A percentile compares a stretch with the other conserved stretches of the same genome.
phyloP scores from a whole-genome alignment of 2,888 invertebrate species.

The Oscheius onirici region DNA sequence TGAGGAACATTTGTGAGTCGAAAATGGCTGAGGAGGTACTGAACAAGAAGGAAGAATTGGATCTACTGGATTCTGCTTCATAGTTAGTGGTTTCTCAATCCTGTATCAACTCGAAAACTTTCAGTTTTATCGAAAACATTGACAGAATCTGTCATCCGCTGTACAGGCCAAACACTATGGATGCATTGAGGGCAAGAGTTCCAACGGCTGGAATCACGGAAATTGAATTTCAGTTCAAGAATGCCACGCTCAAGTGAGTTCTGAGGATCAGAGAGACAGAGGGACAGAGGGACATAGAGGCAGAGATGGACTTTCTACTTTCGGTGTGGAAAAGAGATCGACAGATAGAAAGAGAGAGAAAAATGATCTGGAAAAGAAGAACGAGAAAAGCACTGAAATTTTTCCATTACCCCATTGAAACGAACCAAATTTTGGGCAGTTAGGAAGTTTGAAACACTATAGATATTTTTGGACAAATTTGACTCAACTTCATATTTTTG shows the following conservation, averaged over 20 bases:
- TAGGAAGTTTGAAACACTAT: no score
- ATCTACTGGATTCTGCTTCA: constrained; percentile 98
- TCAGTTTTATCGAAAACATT: constrained; percentile 97
- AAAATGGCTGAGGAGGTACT: constrained; percentile 96
- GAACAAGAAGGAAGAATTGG: constrained; percentile 96
- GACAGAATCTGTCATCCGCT: constrained; percentile 92
- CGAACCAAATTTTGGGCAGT: no score
- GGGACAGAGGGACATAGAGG: no score
- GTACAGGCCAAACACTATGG: constrained; percentile 98
- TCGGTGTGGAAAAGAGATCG: no score
- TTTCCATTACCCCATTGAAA: no score
- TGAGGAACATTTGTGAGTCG: constrained; percentile 83
- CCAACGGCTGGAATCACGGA: constrained; percentile 99
- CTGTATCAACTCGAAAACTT: constrained; percentile 71
- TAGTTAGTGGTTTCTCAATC: constrained; percentile 79
- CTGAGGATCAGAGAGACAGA: background rate
- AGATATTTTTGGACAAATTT: no score
- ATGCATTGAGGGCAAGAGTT: constrained; percentile 92
- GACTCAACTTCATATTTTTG: no score
- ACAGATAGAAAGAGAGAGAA: no score
- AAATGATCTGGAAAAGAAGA: no score
- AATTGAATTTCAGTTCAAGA: constrained; percentile 99
- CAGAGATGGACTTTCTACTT: no score
- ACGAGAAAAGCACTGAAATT: no score
- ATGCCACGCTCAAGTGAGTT: constrained; percentile 95